A percentile compares a stretch with the other conserved stretches of the same genome.
phyloP scores from a whole-genome alignment of 2,113 vertebrate genomes.

The Dasyurus viverrinus region DNA sequence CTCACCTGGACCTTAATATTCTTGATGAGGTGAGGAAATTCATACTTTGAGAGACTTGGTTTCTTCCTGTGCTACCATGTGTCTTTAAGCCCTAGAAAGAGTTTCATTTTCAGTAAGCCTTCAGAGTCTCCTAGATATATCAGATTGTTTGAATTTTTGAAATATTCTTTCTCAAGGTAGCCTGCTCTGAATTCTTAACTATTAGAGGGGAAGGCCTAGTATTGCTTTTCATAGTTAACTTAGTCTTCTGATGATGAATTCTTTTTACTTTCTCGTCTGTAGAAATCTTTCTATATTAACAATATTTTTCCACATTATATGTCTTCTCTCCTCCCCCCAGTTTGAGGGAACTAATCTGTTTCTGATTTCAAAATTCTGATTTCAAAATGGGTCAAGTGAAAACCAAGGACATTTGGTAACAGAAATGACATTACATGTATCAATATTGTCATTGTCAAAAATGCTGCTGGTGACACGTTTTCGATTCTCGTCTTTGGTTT shows the following conservation, averaged over 20 bases:
- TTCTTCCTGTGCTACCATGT: not conserved
- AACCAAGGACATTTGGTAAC: not conserved
- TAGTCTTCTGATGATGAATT: not conserved
- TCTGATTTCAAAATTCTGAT: not conserved
- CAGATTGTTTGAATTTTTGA: not conserved
- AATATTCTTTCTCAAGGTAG: not conserved
- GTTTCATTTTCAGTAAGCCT: slow-evolving; percentile 11
- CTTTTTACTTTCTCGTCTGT: not conserved
- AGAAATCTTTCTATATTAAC: not conserved
- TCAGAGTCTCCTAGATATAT: not conserved
- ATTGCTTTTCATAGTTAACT: not conserved
- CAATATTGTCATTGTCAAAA: not conserved
- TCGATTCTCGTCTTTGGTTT: not conserved
- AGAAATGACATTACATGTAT: not conserved
- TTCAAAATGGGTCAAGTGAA: no score
- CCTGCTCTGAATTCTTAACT: not conserved
- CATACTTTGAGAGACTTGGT: not conserved
- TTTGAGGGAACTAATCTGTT: not conserved
- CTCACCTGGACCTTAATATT: not conserved
- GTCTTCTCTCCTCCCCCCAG: not conserved
- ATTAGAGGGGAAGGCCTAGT: not conserved
- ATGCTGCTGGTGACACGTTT: not conserved
- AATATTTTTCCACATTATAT: not conserved
- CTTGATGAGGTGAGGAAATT: not conserved
- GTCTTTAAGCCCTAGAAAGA: not conserved